Base-by-base conservation (phyloP, 1,140 invertebrate species). In the Carcinoscorpius rotundicauda region DNA sequence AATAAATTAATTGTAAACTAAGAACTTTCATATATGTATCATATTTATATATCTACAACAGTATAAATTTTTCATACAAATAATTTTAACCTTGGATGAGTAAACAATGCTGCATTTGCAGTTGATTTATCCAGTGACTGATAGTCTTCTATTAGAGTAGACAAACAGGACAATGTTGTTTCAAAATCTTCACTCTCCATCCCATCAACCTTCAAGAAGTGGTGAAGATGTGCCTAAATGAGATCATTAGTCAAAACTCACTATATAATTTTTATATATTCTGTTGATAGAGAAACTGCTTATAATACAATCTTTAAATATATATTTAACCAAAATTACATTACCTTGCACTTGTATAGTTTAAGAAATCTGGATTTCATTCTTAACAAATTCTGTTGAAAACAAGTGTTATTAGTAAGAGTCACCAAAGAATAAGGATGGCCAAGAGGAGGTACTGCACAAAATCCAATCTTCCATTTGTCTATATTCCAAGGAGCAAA, bases 381-480 rank as follows among this genome's bases (percentile, higher is more conserved):
- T 8, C 74, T 72, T 9, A 67, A 65, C 62, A 79, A 78, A 60
- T 74, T 75, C 51, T 75, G 68, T 62, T 73, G 68, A 11, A 80
- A 72, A 71, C 75, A 78, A 8, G 78, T 77, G 66, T 78, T 80
- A 65, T 80, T 80, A 6, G 76, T 73, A 9, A 80, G 70, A 11
- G 76, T 76, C 1, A 80, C 71, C 5, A 79, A 66, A 3, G 77
- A 78, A 67, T 77, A 74, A 0, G 74, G 72, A 64, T 77, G 76
- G 6, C 76, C 76, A 6, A 77, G 74, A n/a, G 77, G 76, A 6
- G 78, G 72, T 4, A 78, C 74, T 11, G 75, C 72, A 73, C 79
- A 80, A 61, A 79, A 70, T 48, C 79, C 79, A n/a, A 77, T 78
- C 71, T 80, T 80, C 78, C 78, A 80, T 4, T 77, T 77, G 58